These are phyloP conservation scores for Lamproptera curius DNA, from an alignment of 2,888 invertebrate species.

Conservation along the genomic window DNA sequence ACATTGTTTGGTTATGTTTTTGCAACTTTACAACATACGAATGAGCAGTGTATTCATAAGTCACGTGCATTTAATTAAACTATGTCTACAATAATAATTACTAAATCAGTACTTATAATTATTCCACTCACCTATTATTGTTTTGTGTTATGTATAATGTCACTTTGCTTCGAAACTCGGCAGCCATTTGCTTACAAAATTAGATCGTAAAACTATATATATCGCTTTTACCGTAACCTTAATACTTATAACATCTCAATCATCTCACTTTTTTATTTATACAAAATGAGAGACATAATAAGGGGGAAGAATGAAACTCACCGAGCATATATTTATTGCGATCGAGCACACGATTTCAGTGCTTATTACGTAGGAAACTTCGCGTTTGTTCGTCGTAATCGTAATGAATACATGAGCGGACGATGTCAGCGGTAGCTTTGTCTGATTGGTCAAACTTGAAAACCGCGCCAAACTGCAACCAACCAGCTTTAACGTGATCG, in stretches of 20 bases:
- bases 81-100: too few species aligned
- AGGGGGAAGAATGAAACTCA: slow-evolving; percentile 58
- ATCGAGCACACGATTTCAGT: slow-evolving; percentile 75
- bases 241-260: slow-evolving; percentile 14
- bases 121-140: slow-evolving; percentile 31
- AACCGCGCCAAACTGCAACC: slow-evolving; percentile 58
- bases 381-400: slow-evolving; percentile 58
- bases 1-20: too few species aligned
- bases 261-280: slow-evolving; percentile 25
- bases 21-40: too few species aligned
- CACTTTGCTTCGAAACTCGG: slow-evolving; percentile 68
- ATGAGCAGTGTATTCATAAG: too few species aligned
- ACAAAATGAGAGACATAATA: slow-evolving; percentile 29
- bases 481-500: slow-evolving; percentile 41
- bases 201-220: slow-evolving; percentile 68
- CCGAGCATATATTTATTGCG: slow-evolving; percentile 61
- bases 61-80: too few species aligned
- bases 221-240: slow-evolving; percentile 35
- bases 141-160: slow-evolving; percentile 43
- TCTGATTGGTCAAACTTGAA: slow-evolving; percentile 67
- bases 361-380: slow-evolving; percentile 76
- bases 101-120: too few species aligned
- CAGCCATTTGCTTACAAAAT: slow-evolving; percentile 78
- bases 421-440: slow-evolving; percentile 50
- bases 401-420: slow-evolving; percentile 59